These are phyloP conservation scores for Bergia puertoricense DNA, from an alignment of 92 coral and sea anemone genomes.

Conservation along the genomic window DNA sequence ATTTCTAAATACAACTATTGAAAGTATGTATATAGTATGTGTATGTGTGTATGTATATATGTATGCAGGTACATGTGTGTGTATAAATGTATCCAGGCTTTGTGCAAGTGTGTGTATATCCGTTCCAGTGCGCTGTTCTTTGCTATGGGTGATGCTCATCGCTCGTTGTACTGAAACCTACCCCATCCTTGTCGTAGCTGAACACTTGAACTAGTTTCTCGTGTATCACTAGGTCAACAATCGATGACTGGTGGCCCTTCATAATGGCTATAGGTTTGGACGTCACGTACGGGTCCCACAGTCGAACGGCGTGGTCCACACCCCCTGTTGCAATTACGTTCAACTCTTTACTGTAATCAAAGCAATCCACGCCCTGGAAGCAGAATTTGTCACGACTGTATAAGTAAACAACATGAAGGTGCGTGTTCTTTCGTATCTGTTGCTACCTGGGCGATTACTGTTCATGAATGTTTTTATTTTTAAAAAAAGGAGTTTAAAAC, in stretches of 20 bases:
- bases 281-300: slow-evolving; percentile 98
- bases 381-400: not conserved
- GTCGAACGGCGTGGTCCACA: slow-evolving; percentile 92
- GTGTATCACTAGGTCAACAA: slow-evolving; percentile 84
- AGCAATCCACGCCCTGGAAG: slow-evolving; percentile 90
- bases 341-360: slow-evolving; percentile 75
- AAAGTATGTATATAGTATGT: too few species aligned
- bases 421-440: not conserved
- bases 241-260: slow-evolving; percentile 90
- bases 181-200: slow-evolving; percentile 96
- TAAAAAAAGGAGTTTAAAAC: too few species aligned
- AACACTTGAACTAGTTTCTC: slow-evolving; percentile 76
- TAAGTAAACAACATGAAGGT: not conserved
- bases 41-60: not conserved
- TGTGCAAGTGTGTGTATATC: too few species aligned
- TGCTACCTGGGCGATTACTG: not conserved
- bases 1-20: too few species aligned
- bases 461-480: too few species aligned
- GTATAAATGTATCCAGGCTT: too few species aligned
- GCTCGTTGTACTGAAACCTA: slow-evolving; percentile 29
- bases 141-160: too few species aligned
- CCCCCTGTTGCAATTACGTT: slow-evolving; percentile 93
- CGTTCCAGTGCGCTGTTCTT: too few species aligned
- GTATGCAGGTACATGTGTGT: too few species aligned
- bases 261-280: slow-evolving; percentile 88